A percentile compares a stretch with the other conserved stretches of the same genome.
These are phyloP conservation scores for Halcyon leucocephala DNA, from an alignment of 2,797 vertebrate genomes.

Conservation along the genomic window DNA sequence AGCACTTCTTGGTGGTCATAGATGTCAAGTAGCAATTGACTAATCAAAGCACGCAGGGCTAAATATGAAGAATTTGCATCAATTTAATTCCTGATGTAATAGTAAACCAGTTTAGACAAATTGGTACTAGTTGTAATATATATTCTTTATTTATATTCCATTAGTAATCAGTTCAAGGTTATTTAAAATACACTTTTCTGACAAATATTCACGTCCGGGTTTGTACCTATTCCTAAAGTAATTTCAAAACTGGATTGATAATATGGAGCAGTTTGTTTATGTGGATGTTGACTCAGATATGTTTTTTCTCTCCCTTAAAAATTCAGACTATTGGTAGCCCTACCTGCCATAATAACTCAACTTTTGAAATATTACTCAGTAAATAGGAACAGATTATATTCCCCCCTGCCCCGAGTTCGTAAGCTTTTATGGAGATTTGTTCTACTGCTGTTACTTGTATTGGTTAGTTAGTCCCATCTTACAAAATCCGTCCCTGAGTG, in stretches of 20 bases:
- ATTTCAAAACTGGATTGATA: not conserved
- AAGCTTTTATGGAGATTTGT: not conserved
- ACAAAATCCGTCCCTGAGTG: not conserved
- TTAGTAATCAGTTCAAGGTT: not conserved
- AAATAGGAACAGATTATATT: not conserved
- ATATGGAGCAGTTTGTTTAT: not conserved
- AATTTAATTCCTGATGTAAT: not conserved
- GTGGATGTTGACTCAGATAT: not conserved
- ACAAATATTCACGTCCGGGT: not conserved
- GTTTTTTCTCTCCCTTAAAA: not conserved
- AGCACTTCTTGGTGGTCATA: not conserved
- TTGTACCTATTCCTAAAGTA: not conserved
- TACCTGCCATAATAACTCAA: not conserved
- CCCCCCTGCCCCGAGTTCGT: not conserved
- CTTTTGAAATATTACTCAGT: not conserved
- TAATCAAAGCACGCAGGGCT: not conserved
- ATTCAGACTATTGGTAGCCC: not conserved
- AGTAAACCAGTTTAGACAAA: not conserved
- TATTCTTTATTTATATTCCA: not conserved
- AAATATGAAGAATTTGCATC: not conserved
- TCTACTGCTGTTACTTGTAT: not conserved
- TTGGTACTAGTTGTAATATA: not conserved
- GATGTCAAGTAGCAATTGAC: not conserved
- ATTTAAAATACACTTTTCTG: not conserved
- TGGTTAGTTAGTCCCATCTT: not conserved